Base-by-base conservation (phyloP, 2,797 vertebrate genomes). In the Sebastes umbrosus region DNA sequence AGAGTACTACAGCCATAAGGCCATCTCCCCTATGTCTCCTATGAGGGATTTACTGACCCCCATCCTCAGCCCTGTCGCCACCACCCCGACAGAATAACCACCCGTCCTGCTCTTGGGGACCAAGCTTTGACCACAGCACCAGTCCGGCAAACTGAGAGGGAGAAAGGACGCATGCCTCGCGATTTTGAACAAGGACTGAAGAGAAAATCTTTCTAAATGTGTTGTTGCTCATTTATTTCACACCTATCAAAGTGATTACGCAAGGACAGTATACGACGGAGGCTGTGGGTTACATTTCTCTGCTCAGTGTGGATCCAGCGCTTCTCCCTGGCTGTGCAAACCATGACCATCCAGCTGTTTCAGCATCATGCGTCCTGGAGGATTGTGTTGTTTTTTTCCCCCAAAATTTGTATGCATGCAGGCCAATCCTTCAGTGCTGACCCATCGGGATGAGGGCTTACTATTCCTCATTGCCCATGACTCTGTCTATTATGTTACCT, bases 1-100 rank as follows among this genome's bases (percentile, higher is more conserved):
- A 82, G 98, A 98, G 87, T 98, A 97, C 91, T 98, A 97, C 95
- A 99, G 97, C 94, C 96, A 97, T 94, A 98, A 97, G 90, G 97
- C 95, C 73, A 97, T 98, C 65, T 92, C 96, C 0, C 98, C 97
- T 0, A 96, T 97, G 69, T 94, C 93, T 87, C 95, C 96, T 22
- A 58, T 93, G 16, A 63, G 92, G 73, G 94, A 94, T 18, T 88
- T 94, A 46, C 65, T 71, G 18, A 92, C 87, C 4, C 96, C 95
- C 3, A 96, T 96, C 80, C 95, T 95, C 5, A 96, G 90, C 89
- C 95, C 96, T 14, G 80, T 96, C 18, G 94, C 96, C 90, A 94
- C 94, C 90, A 97, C 94, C 0, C 96, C 97, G 1, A 96, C 96
- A 92, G 97, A 96, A 91, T 93, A 93, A 93, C 54, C 22, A 18